phyloP scores from a whole-genome alignment of 2,888 invertebrate genomes.

The Nomada ruficornis region DNA sequence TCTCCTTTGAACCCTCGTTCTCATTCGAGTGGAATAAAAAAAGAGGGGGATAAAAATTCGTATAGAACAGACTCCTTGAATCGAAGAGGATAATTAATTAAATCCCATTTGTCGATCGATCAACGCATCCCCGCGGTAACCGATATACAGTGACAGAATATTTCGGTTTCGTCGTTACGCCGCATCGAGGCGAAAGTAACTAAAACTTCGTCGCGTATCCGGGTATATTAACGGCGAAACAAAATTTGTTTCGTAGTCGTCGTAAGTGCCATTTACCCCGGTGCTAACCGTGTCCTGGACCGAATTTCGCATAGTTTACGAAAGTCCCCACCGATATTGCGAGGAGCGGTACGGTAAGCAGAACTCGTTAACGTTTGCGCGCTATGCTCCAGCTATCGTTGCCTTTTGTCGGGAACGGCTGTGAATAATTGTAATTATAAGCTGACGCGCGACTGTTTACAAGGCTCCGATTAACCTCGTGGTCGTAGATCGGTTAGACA shows the following conservation, averaged over 20 bases:
- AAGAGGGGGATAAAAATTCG: neutral
- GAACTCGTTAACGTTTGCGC: slow-evolving; percentile 44
- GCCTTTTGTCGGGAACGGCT: slow-evolving; percentile 25
- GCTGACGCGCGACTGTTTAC: slow-evolving; percentile 57
- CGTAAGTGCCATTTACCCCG: slow-evolving; percentile 40
- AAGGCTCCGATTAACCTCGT: slow-evolving; percentile 63
- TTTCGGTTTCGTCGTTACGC: slow-evolving; percentile 13
- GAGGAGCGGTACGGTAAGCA: slow-evolving; percentile 22
- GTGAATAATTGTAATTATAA: slow-evolving; percentile 64
- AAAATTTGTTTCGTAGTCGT: slow-evolving; percentile 25
- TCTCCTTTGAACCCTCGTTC: slow-evolving; percentile 2
- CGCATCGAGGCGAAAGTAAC: slow-evolving; percentile 42
- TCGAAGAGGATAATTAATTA: neutral
- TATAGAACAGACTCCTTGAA: too few relatives aligned
- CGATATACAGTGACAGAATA: slow-evolving; percentile 38
- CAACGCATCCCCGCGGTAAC: slow-evolving; percentile 3
- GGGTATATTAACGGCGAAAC: slow-evolving; percentile 1
- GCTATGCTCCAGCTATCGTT: slow-evolving; percentile 12
- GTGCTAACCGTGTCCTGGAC: slow-evolving; percentile 25
- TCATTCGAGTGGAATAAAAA: neutral
- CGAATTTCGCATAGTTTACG: slow-evolving; percentile 33
- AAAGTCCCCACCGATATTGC: slow-evolving; percentile 32
- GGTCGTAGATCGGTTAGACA: slow-evolving; percentile 32
- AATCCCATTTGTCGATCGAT: slow-evolving; percentile 1
- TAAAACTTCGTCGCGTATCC: slow-evolving; percentile 38